A percentile compares a stretch with the other conserved stretches of the same genome.
Conservation (phyloP, 2,797 vertebrate species). For the Arremon brunneinucha region DNA sequence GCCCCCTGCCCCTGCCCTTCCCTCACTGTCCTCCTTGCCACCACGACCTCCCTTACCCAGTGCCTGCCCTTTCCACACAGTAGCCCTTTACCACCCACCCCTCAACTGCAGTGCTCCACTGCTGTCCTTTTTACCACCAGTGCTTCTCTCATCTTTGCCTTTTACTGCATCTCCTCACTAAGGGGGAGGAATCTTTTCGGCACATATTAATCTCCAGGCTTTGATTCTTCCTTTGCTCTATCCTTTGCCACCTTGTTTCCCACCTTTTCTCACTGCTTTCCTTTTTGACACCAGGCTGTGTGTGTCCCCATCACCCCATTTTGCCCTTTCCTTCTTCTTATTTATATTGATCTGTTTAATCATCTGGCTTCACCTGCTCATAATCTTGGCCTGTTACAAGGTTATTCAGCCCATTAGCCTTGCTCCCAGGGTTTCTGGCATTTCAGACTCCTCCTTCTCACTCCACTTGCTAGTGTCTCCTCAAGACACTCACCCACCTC, state of each 20-base stretch:
- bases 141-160: neutral
- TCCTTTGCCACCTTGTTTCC: neutral
- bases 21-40: neutral
- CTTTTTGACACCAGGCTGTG: neutral
- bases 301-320: neutral
- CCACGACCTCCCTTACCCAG: neutral
- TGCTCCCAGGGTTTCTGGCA: neutral
- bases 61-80: neutral
- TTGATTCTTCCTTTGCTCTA: neutral
- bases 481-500: neutral
- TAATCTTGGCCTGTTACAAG: neutral
- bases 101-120: neutral
- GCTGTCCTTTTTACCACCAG: neutral
- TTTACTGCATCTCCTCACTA: neutral
- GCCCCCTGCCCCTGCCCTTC: neutral
- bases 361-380: neutral
- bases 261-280: neutral
- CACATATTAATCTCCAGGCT: neutral
- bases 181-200: neutral
- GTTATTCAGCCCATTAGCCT: neutral
- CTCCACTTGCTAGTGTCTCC: neutral
- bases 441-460: neutral
- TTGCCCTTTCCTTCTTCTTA: neutral
- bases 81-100: neutral
- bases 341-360: neutral